A percentile compares a stretch with the other conserved stretches of the same genome.
Conservation (phyloP, 2,797 vertebrate genomes). For the Schizopygopsis malacanthus region DNA sequence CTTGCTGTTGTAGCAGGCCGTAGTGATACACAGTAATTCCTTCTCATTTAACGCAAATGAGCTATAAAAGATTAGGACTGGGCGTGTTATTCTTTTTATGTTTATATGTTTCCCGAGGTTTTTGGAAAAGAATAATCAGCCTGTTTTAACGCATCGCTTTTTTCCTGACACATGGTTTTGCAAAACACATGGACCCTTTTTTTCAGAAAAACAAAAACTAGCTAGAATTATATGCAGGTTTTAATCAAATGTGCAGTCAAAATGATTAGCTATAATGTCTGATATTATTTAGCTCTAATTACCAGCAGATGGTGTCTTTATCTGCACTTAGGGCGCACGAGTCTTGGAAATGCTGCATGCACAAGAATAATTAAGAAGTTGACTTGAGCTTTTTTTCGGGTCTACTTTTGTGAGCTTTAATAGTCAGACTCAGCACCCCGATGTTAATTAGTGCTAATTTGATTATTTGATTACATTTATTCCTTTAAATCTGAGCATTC, state of each 20-base stretch:
- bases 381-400: slow-evolving; percentile 83
- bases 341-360: slow-evolving; percentile 98
- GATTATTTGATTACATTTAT: slow-evolving; percentile 95
- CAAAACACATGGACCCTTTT: slow-evolving; percentile 40
- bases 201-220: slow-evolving; percentile 58
- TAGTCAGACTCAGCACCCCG: slow-evolving; percentile 94
- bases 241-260: slow-evolving; percentile 99
- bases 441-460: slow-evolving; percentile 98
- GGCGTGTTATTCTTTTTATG: slow-evolving; percentile 61
- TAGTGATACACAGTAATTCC: slow-evolving; percentile 88
- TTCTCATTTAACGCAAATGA: slow-evolving; percentile 90
- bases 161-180: not conserved
- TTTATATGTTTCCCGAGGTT: slow-evolving; percentile 60
- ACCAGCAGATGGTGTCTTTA: slow-evolving; percentile 99
- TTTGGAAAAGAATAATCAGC: slow-evolving; percentile 56
- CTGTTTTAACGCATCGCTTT: slow-evolving; percentile 47
- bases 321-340: slow-evolving; percentile 99
- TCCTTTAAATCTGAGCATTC: slow-evolving; percentile 73
- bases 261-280: slow-evolving; percentile 97
- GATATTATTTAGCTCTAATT: slow-evolving; percentile 99
- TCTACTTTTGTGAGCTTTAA: slow-evolving; percentile 86
- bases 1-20: slow-evolving; percentile 82
- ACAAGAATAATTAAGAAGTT: slow-evolving; percentile 99
- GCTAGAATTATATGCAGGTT: slow-evolving; percentile 82
- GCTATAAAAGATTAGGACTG: slow-evolving; percentile 82